Evolutionary conservation across 2,797 vertebrate species (phyloP).

Genomic region (Phrynocephalus guinanensis): DNA sequence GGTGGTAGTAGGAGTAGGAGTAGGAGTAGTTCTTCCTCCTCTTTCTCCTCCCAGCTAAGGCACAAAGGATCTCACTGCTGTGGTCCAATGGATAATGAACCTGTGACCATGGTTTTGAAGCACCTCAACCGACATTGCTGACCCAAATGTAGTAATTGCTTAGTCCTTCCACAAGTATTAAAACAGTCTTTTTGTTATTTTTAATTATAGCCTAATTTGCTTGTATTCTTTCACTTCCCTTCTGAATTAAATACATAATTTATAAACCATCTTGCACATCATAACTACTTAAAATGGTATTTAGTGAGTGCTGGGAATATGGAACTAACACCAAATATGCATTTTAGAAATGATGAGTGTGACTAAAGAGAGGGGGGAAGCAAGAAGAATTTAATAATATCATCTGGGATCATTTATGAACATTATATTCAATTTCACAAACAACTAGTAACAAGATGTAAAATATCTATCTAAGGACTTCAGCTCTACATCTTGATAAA

Average conservation of each 20-base stretch:
- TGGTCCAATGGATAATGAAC: background rate
- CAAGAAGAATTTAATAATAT: background rate
- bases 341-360: constrained; percentile 15
- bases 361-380: background rate
- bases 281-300: background rate
- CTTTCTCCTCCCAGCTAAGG: background rate
- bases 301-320: background rate
- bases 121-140: background rate
- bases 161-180: background rate
- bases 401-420: constrained; percentile 5
- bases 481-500: constrained; percentile 32
- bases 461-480: constrained; percentile 3
- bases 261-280: background rate
- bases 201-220: background rate
- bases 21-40: background rate
- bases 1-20: background rate
- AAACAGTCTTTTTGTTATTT: background rate
- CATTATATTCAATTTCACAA: constrained; percentile 20
- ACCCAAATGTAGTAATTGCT: background rate
- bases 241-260: background rate
- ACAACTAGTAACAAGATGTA: background rate
- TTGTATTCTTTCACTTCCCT: background rate
- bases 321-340: accelerated
- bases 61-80: background rate
- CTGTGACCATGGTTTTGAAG: background rate